Base-by-base conservation (phyloP, 1,140 invertebrate genomes). In the Pseudomyrmex sp. region DNA sequence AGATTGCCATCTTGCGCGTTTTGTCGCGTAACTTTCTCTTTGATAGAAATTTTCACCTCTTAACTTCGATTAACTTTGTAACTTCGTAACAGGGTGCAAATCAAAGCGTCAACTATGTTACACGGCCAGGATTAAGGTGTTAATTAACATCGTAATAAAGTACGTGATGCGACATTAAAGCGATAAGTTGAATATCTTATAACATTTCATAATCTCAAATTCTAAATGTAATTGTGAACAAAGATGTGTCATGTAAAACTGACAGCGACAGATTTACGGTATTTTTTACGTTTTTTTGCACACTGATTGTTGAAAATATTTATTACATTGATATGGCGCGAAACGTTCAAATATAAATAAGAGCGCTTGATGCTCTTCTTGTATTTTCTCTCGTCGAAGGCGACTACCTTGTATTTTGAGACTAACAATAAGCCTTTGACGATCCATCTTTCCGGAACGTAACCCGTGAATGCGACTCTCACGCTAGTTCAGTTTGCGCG, bases 391-490 rank as follows among this genome's bases (percentile, higher is more conserved):
- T 82, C 62, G 44, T 58, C 76, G 46, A 62, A 84, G 82, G 59
- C 72, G 88, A 89, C 63, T 89, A 84, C 65, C 79, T 80, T 85
- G 80, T 88, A 88, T 83, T 69, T 44, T 26, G 54, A 35, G 56
- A 48, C 82, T 85, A 90, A 18, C 18, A 18, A 18, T 18, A 18
- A 91, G 86, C 85, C 85, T 86, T 83, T 74, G 88, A 82, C 85
- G 88, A 91, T 91, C 88, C 85, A 59, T 79, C 86, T 65, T 74
- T 61, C 56, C 20, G 5, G 75, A 61, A 85, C 91, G 89, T 91
- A 90, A 92, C 86, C 77, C 56, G 35, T 7, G 88, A 91, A 91
- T 91, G 50, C 79, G 62, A 59, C 59, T 18, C 35, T 52, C 52
- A 35, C 35, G 35, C 35, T 35, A 35, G 72, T 13, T 23, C 52